Percentiles rank a stretch among this genome's conserved stretches.
Conservation (phyloP, 2,113 vertebrate genomes). For the Gadus macrocephalus region DNA sequence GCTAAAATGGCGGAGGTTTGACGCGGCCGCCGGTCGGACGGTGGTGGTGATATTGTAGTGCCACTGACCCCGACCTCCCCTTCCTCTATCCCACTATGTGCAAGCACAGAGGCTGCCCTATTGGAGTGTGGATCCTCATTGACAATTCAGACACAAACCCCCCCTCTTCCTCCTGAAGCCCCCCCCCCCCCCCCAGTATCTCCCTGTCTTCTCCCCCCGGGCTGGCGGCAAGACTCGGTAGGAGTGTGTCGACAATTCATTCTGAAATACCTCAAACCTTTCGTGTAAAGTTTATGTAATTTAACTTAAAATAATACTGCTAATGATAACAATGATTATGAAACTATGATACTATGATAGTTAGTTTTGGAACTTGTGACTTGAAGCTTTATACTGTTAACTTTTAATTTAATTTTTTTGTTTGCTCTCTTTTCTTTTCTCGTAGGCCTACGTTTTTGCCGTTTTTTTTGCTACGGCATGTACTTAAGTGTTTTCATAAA, state of each 20-base stretch:
- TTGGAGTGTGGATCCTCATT: slow-evolving; percentile 52
- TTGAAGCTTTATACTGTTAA: slow-evolving; percentile 99
- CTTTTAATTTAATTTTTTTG: slow-evolving; percentile 78
- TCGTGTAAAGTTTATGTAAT: slow-evolving; percentile 99
- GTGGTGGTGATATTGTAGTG: slow-evolving; percentile 24
- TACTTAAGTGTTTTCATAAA: slow-evolving; percentile 81
- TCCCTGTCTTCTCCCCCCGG: slow-evolving; percentile 63
- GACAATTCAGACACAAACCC: slow-evolving; percentile 54
- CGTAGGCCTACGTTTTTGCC: slow-evolving; percentile 47
- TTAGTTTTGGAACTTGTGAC: slow-evolving; percentile 99
- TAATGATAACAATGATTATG: slow-evolving; percentile 76
- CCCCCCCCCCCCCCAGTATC: slow-evolving; percentile 56
- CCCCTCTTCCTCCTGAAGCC: slow-evolving; percentile 22
- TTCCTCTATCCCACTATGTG: slow-evolving; percentile 50
- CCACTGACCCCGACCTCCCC: slow-evolving; percentile 4
- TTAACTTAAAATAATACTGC: slow-evolving; percentile 78
- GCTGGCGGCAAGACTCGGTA: slow-evolving; percentile 86
- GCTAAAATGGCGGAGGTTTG: slow-evolving; percentile 47
- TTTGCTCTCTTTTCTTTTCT: slow-evolving; percentile 65
- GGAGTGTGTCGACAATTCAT: slow-evolving; percentile 97
- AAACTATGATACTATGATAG: slow-evolving; percentile 86
- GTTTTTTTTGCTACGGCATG: slow-evolving; percentile 83
- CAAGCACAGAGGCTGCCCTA: slow-evolving; percentile 63
- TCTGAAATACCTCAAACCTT: slow-evolving; percentile 99
- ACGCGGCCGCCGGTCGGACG: slow-evolving; percentile 39